Evolutionary conservation across 2,113 vertebrate genomes (phyloP), one percentile per base, ranked within the genome.

Genomic region (Strix aluco): DNA sequence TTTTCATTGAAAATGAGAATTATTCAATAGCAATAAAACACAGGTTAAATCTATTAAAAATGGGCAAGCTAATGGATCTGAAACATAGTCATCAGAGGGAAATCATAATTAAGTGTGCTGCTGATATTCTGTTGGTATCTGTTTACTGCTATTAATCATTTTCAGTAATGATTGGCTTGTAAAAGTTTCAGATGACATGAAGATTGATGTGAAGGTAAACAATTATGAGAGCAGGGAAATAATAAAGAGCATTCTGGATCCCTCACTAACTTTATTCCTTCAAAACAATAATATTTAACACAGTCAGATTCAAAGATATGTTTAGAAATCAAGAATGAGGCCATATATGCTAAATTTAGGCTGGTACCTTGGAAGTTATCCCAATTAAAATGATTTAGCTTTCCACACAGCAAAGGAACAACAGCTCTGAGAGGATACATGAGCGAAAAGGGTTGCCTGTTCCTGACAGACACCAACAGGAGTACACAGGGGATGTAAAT

Each of bases 31-130:
- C 82, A 88, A 88, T 96, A 93, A 96, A 96, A 83, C 42, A 66
- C 74, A 88, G 94, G 90, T 97, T 95, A 88, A 93, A 95, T 88
- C 79, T 90, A 83, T 97, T 88, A 95, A 96, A 96, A 96, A 90
- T 58, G 74, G 85, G 79, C 71, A 83, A 93, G 63, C 71, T 96
- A 94, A 95, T 96, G 94, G 92, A 63, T 96, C 74, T 90, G 85
- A 87, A 92, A 66, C 1, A 23, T 21, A 92, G 88, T 66, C 93
- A 96, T 92, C 71, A 92, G 90, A 94, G 81, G 72, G 63, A 94
- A 96, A 93, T 94, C 82, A 77, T 94, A 93, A 97, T 94, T 69
- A 90, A 96, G 96, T 94, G 94, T 51, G 92, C 67, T 49, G 79
- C 79, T 95, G 92, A 78, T 81, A 47, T 85, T 96, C 65, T 86